Percentiles rank a stretch among this genome's conserved stretches.
phyloP scores from a whole-genome alignment of 2,888 invertebrate species.

The Apodemia zela region DNA sequence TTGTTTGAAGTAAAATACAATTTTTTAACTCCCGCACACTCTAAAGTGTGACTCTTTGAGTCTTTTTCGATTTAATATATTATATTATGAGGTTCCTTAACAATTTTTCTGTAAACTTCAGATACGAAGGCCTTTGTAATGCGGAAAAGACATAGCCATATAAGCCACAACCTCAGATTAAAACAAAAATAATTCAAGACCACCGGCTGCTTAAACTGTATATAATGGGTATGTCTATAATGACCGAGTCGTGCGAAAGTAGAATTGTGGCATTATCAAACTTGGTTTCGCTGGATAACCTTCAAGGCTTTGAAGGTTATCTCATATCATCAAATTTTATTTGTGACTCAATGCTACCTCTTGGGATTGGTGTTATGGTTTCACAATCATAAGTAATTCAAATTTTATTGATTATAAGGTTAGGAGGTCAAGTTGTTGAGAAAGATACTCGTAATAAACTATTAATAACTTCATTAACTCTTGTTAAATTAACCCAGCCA shows the following conservation, averaged over 20 bases:
- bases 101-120: background rate
- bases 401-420: background rate
- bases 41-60: too few species aligned
- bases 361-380: background rate
- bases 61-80: too few species aligned
- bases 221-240: slow-evolving; percentile 15
- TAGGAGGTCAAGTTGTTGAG: background rate
- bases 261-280: slow-evolving; percentile 14
- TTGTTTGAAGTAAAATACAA: too few species aligned
- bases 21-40: too few species aligned
- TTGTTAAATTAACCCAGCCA: too few species aligned
- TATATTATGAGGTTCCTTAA: background rate
- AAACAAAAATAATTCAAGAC: slow-evolving; percentile 6
- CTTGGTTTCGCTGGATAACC: background rate
- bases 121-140: background rate
- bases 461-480: too few species aligned
- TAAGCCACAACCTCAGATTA: background rate
- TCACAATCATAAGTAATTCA: background rate
- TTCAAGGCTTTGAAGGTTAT: slow-evolving; percentile 3
- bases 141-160: background rate
- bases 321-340: slow-evolving; percentile 4
- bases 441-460: background rate
- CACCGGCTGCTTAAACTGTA: background rate
- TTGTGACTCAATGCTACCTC: background rate
- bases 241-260: slow-evolving; percentile 9